These are phyloP conservation scores for Drosophila hamatofila DNA, from an alignment of 2,888 invertebrate genomes.

Conservation along the genomic window DNA sequence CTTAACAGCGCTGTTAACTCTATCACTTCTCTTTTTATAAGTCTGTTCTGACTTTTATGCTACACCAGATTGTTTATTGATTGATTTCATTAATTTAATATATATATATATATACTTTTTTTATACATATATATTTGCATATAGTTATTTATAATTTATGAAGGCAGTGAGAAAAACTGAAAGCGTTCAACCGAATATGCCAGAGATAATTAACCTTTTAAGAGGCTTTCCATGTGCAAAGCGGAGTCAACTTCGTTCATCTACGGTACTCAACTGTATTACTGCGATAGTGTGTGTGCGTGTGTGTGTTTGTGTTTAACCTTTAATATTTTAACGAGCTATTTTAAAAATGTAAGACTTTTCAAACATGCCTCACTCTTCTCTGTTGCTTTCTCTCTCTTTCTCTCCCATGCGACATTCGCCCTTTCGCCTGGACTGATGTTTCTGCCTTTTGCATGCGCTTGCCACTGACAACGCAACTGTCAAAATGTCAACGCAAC, in stretches of 20 bases:
- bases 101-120: not conserved
- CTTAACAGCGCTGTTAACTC: not conserved
- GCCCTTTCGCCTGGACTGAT: conserved; percentile 41
- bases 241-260: conserved; percentile 27
- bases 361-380: conserved; percentile 71
- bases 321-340: conserved; percentile 81
- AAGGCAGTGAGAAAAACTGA: conserved; percentile 30
- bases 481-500: conserved; percentile 80
- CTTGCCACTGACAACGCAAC: conserved; percentile 49
- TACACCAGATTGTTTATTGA: not conserved
- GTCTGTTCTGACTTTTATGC: not conserved
- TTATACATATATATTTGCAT: not conserved
- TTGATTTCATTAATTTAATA: conserved; percentile 23
- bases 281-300: conserved; percentile 6
- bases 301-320: conserved; percentile 55
- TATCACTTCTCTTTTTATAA: not conserved
- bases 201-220: conserved; percentile 80
- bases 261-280: conserved; percentile 11
- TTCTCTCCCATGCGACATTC: conserved; percentile 4
- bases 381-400: not conserved
- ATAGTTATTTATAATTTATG: conserved; percentile 31
- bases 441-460: conserved; percentile 54
- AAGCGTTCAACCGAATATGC: conserved; percentile 72
- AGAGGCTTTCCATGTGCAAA: conserved; percentile 40
- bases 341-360: conserved; percentile 80